Conservation (phyloP, 2,888 invertebrate species). For the Bugulina stolonifera region DNA sequence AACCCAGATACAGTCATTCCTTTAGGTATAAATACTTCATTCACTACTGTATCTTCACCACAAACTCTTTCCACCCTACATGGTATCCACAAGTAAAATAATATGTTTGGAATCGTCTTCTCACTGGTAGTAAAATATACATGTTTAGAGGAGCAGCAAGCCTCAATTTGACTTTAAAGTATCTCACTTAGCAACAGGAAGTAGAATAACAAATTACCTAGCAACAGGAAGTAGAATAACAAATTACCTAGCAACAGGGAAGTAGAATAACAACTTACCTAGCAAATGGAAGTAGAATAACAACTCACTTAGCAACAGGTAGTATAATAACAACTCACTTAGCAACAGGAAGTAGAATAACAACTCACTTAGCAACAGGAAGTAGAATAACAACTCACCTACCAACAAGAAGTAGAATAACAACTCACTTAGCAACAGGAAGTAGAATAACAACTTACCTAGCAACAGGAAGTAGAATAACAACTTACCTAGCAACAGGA, state of each 20-base stretch:
- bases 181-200: no score
- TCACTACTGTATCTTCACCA: constrained; percentile 9
- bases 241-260: no score
- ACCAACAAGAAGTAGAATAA: neutral
- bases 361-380: neutral
- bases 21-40: constrained; percentile 28
- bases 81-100: no score
- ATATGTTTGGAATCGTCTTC: no score
- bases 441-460: neutral
- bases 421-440: neutral
- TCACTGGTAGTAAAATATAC: no score
- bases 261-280: no score
- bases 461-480: neutral
- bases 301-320: no score
- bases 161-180: no score
- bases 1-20: constrained; percentile 28
- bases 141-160: no score
- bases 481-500: neutral
- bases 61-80: neutral
- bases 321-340: neutral
- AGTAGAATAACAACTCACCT: neutral
- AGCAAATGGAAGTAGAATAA: no score
- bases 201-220: no score
- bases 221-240: no score
- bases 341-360: neutral